These are phyloP conservation scores for Hippocampus barbouri DNA, from an alignment of 2,113 vertebrate species.

Conservation along the genomic window DNA sequence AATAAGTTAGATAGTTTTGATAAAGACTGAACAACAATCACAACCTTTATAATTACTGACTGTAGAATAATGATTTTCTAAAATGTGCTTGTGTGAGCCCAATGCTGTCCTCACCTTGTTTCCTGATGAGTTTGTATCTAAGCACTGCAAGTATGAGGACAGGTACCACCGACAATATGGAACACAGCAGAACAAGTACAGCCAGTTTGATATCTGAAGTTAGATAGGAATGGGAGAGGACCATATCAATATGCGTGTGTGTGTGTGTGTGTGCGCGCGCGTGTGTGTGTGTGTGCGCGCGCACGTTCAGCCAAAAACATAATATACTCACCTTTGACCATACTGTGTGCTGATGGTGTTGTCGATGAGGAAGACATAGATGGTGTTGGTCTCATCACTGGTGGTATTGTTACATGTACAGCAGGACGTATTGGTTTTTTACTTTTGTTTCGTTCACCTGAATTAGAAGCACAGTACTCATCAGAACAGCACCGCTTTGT, in stretches of 20 bases:
- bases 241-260: neutral
- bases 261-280: too few relatives aligned
- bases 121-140: constrained; percentile 2
- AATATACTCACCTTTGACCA: neutral
- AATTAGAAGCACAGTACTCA: neutral
- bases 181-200: neutral
- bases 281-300: too few relatives aligned
- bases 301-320: neutral
- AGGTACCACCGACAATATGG: neutral
- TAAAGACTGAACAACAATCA: too few relatives aligned
- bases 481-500: neutral
- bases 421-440: neutral
- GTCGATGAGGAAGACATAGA: neutral
- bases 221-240: neutral
- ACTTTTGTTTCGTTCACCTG: neutral
- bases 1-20: too few relatives aligned
- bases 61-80: neutral
- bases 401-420: neutral
- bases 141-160: constrained; percentile 10
- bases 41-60: too few relatives aligned
- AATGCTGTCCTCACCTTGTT: constrained; percentile 22
- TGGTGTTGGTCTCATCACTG: neutral
- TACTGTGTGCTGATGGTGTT: neutral
- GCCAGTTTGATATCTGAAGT: neutral
- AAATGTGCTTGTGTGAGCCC: neutral